These are phyloP conservation scores for Muraenolepis orangiensis DNA, from an alignment of 2,797 vertebrate species.

Conservation along the genomic window DNA sequence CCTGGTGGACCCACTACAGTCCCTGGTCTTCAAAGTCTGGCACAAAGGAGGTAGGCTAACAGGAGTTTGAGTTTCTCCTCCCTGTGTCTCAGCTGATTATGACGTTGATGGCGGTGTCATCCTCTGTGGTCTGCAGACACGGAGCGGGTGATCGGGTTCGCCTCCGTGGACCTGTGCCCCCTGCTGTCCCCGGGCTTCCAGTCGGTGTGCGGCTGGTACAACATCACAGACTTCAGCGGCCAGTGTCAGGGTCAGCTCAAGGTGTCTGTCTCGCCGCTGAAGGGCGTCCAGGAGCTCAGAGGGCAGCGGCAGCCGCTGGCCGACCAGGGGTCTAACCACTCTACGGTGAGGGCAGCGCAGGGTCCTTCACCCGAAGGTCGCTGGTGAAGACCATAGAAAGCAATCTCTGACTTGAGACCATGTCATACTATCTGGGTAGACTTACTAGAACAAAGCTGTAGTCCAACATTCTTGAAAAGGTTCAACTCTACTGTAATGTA, in stretches of 20 bases:
- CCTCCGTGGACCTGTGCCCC: constrained; percentile 88
- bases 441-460: not conserved
- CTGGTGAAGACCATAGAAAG: not conserved
- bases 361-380: not conserved
- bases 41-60: constrained; percentile 87
- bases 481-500: not conserved
- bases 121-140: constrained; percentile 69
- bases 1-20: constrained; percentile 88
- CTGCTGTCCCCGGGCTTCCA: constrained; percentile 90
- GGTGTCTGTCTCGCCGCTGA: constrained; percentile 86
- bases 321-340: constrained; percentile 48
- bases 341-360: constrained; percentile 53
- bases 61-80: not conserved
- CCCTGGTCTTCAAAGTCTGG: constrained; percentile 96
- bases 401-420: not conserved
- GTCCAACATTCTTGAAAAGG: too few species aligned
- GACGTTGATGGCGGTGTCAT: not conserved
- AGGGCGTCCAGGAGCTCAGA: constrained; percentile 71
- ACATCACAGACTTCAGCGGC: constrained; percentile 89
- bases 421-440: not conserved
- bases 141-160: constrained; percentile 93
- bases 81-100: not conserved
- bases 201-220: constrained; percentile 95
- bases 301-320: constrained; percentile 72
- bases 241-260: constrained; percentile 94